A percentile compares a stretch with the other conserved stretches of the same genome.
Conservation (phyloP, 2,888 invertebrate species). For the Mylabris sibirica region DNA sequence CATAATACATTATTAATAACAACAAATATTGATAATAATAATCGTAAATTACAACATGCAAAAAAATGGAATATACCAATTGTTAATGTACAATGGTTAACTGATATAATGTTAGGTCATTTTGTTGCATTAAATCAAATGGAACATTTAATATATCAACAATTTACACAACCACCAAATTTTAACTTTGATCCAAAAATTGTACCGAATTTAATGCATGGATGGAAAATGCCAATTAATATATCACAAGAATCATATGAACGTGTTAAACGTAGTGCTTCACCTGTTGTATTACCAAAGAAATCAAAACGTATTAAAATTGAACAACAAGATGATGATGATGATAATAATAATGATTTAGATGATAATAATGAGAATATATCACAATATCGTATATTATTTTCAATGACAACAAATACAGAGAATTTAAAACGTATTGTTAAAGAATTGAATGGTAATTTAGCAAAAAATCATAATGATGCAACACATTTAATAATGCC, state of each 20-base stretch:
- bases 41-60: constrained; percentile 87
- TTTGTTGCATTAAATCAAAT: constrained; percentile 81
- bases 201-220: constrained; percentile 90
- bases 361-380: constrained; percentile 49
- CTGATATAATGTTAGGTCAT: constrained; percentile 90
- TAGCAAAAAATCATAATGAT: constrained; percentile 76
- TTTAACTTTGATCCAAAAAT: constrained; percentile 87
- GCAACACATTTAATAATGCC: constrained; percentile 93
- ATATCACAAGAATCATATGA: constrained; percentile 88
- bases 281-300: constrained; percentile 63
- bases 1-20: constrained; percentile 82
- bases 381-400: constrained; percentile 64
- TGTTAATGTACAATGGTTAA: constrained; percentile 93
- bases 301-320: constrained; percentile 67
- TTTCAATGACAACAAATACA: constrained; percentile 62
- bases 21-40: constrained; percentile 87
- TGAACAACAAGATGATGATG: constrained; percentile 61
- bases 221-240: constrained; percentile 93
- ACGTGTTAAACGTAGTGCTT: constrained; percentile 77
- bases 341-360: constrained; percentile 45
- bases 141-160: constrained; percentile 86
- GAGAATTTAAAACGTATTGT: constrained; percentile 61
- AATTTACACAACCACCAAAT: constrained; percentile 76
- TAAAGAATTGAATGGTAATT: constrained; percentile 81
- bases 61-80: constrained; percentile 91